Evolutionary conservation across 2,113 vertebrate genomes (phyloP).

Genomic region (Henicopernis longicauda): DNA sequence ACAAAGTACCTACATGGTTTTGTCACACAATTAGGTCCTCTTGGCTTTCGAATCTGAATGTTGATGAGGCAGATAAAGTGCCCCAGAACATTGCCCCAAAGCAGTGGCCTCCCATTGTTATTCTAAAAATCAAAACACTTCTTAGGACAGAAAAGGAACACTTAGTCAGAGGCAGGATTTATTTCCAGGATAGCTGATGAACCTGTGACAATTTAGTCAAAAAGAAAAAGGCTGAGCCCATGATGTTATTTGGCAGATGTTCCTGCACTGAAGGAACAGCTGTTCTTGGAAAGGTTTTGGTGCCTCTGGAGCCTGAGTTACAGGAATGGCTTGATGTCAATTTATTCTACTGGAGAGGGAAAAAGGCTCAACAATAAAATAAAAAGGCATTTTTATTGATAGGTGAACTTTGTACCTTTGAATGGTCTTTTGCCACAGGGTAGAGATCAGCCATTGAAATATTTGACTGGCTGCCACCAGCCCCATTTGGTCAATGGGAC

Average conservation of each 20-base stretch:
- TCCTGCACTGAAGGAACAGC: neutral
- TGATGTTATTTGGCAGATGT: neutral
- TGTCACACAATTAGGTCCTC: neutral
- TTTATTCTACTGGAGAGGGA: neutral
- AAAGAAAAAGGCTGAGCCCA: neutral
- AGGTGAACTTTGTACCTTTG: neutral
- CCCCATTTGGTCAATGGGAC: neutral
- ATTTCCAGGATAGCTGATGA: neutral
- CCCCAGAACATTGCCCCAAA: neutral
- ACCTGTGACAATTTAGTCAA: neutral
- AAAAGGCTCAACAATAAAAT: neutral
- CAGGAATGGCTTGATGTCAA: neutral
- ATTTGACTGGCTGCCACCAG: neutral
- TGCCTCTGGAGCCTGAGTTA: neutral
- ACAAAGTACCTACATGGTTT: neutral
- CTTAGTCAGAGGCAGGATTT: neutral
- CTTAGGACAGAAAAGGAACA: neutral
- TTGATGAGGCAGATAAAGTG: neutral
- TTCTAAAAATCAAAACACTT: neutral
- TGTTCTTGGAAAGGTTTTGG: neutral
- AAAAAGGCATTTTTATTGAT: neutral
- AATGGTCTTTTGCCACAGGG: neutral
- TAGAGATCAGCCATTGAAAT: neutral
- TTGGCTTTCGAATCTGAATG: neutral
- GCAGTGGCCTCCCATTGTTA: neutral